Base-by-base conservation (phyloP, 2,888 invertebrate genomes). In the Drosophila paucipuncta region DNA sequence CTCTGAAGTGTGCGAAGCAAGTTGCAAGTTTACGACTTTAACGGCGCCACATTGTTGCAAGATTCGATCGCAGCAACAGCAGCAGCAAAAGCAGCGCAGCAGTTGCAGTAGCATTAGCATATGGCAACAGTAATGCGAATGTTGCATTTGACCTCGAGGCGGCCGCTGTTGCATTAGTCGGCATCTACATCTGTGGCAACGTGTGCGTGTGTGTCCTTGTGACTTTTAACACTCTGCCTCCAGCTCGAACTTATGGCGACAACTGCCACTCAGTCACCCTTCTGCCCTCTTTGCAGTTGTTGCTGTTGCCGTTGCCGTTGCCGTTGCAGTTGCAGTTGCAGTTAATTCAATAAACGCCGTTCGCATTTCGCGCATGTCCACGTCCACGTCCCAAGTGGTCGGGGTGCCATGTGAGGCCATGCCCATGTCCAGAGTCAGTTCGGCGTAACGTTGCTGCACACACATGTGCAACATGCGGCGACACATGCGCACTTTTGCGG, bases 391-490 rank as follows among this genome's bases (percentile, higher is more conserved):
- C 37, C 31, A 37, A n/a, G 49, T 49, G 22, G 58, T 58, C 37
- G 28, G 37, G 25, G 43, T 63, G 43, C 53, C 63, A 22, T 43
- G 49, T 68, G 70, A 49, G 53, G 47, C 53, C 75, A 67, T 73
- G 77, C 60, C 59, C 72, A 67, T 68, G 83, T 76, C 70, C 78
- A 81, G 60, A 47, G 70, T 58, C 77, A 70, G 76, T 76, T 63
- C 76, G 61, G 66, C 76, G 67, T 79, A 74, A 75, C 79, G 68
- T 61, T 50, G 64, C 69, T 43, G 74, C 89, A 85, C 89, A 85
- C 89, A 89, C 81, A 82, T 89, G 89, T 91, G 89, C 89, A 91
- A 90, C 89, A 89, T 91, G 84, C 89, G 90, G 82, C 81, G 69
- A 72, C 73, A 75, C 68, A 76, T 69, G 73, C 72, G 70, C 77